Conservation (phyloP, 2,888 invertebrate genomes). For the Caenorhabditis sinica region DNA sequence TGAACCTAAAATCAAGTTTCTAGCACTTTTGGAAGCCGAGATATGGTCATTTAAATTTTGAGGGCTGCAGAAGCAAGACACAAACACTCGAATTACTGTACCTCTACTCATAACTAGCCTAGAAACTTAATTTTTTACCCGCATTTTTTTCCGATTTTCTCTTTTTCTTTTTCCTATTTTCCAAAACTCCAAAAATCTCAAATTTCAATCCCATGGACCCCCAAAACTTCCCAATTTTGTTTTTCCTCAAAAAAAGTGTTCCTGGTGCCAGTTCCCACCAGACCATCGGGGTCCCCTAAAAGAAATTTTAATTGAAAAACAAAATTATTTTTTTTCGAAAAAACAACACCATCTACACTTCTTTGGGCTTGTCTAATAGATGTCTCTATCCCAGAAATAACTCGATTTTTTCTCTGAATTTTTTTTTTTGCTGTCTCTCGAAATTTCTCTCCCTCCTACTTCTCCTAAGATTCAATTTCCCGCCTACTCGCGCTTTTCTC, state of each 20-base stretch:
- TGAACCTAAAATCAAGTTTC: too few species aligned
- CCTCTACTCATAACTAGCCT: too few species aligned
- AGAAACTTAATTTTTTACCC: neutral
- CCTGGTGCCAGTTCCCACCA: neutral
- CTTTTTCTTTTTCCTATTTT: neutral
- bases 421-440: conserved; percentile 12
- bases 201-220: neutral
- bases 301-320: conserved; percentile 52
- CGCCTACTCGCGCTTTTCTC: conserved; percentile 3
- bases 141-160: neutral
- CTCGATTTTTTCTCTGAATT: conserved; percentile 27
- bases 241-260: conserved; percentile 3
- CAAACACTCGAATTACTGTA: too few species aligned
- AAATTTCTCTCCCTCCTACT: neutral
- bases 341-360: conserved; percentile 5
- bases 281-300: neutral
- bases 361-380: neutral
- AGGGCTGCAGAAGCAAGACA: too few species aligned
- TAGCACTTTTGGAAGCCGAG: too few species aligned
- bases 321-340: neutral
- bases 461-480: conserved; percentile 43
- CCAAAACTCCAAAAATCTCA: neutral
- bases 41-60: too few species aligned
- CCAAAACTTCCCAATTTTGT: neutral
- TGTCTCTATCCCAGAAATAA: conserved; percentile 21